These are phyloP conservation scores for Kryptolebias marmoratus DNA, from an alignment of 2,113 vertebrate genomes.

Conservation along the genomic window DNA sequence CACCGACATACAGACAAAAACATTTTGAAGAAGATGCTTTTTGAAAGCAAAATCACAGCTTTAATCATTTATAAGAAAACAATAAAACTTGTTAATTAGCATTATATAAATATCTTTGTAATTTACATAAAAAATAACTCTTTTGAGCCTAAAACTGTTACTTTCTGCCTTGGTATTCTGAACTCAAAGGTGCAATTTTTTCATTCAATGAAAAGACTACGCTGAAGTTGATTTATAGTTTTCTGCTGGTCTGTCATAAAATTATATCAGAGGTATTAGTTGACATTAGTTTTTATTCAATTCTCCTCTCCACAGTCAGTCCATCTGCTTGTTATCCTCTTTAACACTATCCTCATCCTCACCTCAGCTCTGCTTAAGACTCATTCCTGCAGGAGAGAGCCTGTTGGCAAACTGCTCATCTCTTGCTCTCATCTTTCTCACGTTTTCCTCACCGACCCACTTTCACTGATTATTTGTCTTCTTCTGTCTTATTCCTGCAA, in stretches of 20 bases:
- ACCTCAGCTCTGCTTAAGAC: constrained; percentile 61
- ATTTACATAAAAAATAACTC: constrained; percentile 26
- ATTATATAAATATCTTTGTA: too few relatives aligned
- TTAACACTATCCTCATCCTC: constrained; percentile 69
- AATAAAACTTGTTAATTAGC: neutral
- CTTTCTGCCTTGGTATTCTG: constrained; percentile 39
- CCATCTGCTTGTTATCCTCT: constrained; percentile 73
- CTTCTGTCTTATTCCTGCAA: constrained; percentile 16
- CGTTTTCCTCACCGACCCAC: constrained; percentile 20
- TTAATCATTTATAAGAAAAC: neutral
- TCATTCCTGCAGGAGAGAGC: constrained; percentile 43
- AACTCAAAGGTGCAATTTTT: constrained; percentile 60
- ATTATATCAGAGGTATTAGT: constrained; percentile 69
- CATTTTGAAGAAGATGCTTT: constrained; percentile 10
- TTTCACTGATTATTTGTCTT: constrained; percentile 51
- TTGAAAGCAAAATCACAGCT: neutral
- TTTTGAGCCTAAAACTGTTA: constrained; percentile 20
- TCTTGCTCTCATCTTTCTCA: constrained; percentile 35
- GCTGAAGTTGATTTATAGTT: constrained; percentile 65
- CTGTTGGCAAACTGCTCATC: constrained; percentile 58
- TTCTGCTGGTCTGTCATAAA: constrained; percentile 73
- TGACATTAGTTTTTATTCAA: constrained; percentile 72
- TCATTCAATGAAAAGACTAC: constrained; percentile 57
- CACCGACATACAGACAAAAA: neutral
- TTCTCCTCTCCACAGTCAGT: constrained; percentile 74